These are phyloP conservation scores for Mesoclemmys tuberculata DNA, from an alignment of 2,113 vertebrate genomes.

Conservation along the genomic window DNA sequence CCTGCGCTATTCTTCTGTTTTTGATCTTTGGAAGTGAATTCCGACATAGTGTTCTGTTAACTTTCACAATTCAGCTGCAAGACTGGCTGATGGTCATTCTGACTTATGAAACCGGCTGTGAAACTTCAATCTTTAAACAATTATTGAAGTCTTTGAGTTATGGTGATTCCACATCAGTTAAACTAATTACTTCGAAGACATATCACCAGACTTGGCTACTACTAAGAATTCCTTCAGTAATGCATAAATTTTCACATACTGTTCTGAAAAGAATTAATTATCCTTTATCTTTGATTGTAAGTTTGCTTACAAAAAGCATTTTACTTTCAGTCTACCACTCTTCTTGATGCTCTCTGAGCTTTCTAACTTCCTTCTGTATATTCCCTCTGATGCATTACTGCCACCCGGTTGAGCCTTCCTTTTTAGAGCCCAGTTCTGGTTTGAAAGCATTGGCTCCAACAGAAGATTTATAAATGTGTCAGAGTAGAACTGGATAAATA, in stretches of 20 bases:
- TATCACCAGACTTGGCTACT: slow-evolving; percentile 32
- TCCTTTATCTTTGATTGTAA: not conserved
- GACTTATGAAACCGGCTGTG: slow-evolving; percentile 47
- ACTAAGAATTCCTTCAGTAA: slow-evolving; percentile 37
- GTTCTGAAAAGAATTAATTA: not conserved
- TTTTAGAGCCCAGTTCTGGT: not conserved
- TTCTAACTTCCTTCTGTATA: not conserved
- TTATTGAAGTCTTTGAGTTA: slow-evolving; percentile 54
- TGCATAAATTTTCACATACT: slow-evolving; percentile 1
- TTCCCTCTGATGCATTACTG: not conserved
- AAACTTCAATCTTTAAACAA: slow-evolving; percentile 70
- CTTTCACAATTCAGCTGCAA: slow-evolving; percentile 52
- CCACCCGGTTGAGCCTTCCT: not conserved
- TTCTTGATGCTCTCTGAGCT: not conserved
- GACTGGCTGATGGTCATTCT: slow-evolving; percentile 43
- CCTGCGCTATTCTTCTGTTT: not conserved
- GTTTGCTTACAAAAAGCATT: slow-evolving; percentile 1
- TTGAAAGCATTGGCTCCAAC: not conserved
- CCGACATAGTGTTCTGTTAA: slow-evolving; percentile 51
- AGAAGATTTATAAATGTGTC: not conserved
- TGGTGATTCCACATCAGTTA: slow-evolving; percentile 57
- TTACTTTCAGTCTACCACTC: not conserved
- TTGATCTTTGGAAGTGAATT: slow-evolving; percentile 34
- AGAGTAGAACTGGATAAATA: not conserved
- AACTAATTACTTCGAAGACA: slow-evolving; percentile 50